Base-by-base conservation (phyloP, 2,888 invertebrate species). In the Drosophila anceps region DNA sequence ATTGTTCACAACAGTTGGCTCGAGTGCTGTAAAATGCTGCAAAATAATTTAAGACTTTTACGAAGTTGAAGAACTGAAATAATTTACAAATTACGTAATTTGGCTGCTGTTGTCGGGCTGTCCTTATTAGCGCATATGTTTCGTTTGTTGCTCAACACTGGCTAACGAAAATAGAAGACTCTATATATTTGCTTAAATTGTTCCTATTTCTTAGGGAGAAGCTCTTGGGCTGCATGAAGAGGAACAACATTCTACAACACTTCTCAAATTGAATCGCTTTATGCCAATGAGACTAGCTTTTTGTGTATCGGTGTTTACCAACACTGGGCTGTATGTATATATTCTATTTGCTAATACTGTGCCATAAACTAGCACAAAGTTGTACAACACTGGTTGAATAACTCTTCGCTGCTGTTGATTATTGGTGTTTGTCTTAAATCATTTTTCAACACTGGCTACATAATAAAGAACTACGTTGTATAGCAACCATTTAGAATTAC, bases 81-180 rank as follows among this genome's bases (percentile, higher is more conserved):
- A 53, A 15, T n/a, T 53, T 53, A 35, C 10, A 37, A 37, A 24
- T 53, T 53, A n/a, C n/a, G 35, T n/a, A 24, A 35, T 20, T 15
- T 7, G 2, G 10, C 10, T 9, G 10, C n/a, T n/a, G 48, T n/a
- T n/a, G n/a, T n/a, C n/a, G n/a, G n/a, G n/a, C n/a, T n/a, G n/a
- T n/a, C n/a, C n/a, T n/a, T 41, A 41, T n/a, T 3, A 39, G 39
- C 39, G 9, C 39, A 10, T 41, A 5, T 20, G 6, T 6, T 31
- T 13, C 0, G 18, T 50, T 33, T 20, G 20, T 50, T 33, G 6
- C 9, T 18, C 6, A 50, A 13, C 8, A 50, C 13, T 50, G 4
- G 18, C 0, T 31, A 1, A 8, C 13, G 6, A 24, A 24, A 24
- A 33, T 12, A 2, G 2, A 33, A n/a, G n/a, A n/a, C n/a, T n/a